These are phyloP conservation scores for Cantharis lateralis DNA, from an alignment of 2,888 invertebrate species.

Conservation along the genomic window DNA sequence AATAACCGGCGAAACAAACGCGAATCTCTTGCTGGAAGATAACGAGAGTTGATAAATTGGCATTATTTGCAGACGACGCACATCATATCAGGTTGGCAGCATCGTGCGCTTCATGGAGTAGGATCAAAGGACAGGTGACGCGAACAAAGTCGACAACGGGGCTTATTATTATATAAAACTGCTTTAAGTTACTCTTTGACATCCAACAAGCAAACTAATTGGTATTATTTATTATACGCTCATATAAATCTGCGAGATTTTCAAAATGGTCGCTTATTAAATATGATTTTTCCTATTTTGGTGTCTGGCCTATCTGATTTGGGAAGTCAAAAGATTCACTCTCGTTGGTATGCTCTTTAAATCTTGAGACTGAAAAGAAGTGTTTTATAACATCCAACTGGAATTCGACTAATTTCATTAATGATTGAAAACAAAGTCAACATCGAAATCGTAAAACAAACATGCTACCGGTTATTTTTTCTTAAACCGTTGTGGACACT, in stretches of 20 bases:
- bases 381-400: not conserved
- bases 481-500: slow-evolving; percentile 4
- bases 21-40: slow-evolving; percentile 17
- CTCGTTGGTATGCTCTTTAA: not conserved
- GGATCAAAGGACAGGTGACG: slow-evolving; percentile 51
- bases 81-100: slow-evolving; percentile 37
- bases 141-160: slow-evolving; percentile 50
- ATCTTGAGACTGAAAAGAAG: not conserved
- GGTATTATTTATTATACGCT: slow-evolving; percentile 47
- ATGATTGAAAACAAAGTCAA: slow-evolving; percentile 31
- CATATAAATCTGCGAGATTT: slow-evolving; percentile 19
- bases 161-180: slow-evolving; percentile 51
- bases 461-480: slow-evolving; percentile 33
- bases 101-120: slow-evolving; percentile 47
- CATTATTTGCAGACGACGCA: slow-evolving; percentile 48
- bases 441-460: slow-evolving; percentile 32
- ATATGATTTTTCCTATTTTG: too few relatives aligned
- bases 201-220: slow-evolving; percentile 49
- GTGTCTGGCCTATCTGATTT: too few relatives aligned
- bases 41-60: slow-evolving; percentile 49
- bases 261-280: slow-evolving; percentile 7
- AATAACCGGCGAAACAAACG: slow-evolving; percentile 27
- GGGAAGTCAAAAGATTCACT: not conserved
- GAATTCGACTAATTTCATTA: not conserved
- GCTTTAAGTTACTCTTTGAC: slow-evolving; percentile 49